Evolutionary conservation across 2,888 invertebrate species (phyloP).

Genomic region (Cephalotes varians): DNA sequence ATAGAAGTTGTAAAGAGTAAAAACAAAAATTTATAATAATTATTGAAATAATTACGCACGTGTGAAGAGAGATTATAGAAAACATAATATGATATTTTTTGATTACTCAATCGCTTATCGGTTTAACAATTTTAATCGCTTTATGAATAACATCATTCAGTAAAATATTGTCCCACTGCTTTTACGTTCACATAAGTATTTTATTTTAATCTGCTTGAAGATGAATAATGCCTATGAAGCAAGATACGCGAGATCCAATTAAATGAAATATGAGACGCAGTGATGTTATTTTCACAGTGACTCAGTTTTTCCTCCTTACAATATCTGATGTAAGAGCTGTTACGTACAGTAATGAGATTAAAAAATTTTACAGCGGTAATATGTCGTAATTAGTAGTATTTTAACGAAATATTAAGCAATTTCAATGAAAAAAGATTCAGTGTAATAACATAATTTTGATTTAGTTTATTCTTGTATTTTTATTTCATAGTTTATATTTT

Average conservation of each 20-base stretch:
- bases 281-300: constrained; percentile 40
- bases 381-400: not conserved
- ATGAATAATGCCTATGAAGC: not conserved
- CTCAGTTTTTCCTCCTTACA: constrained; percentile 17
- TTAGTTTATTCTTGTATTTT: too few relatives aligned
- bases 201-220: not conserved
- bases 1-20: not conserved
- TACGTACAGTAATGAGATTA: not conserved
- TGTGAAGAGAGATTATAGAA: not conserved
- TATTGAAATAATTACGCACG: not conserved
- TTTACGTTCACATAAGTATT: not conserved
- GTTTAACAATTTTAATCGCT: not conserved
- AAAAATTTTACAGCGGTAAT: not conserved
- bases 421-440: not conserved
- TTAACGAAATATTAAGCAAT: not conserved
- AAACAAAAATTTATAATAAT: not conserved
- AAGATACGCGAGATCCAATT: constrained; percentile 25
- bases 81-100: not conserved
- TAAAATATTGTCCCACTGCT: not conserved
- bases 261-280: constrained; percentile 27
- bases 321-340: constrained; percentile 6
- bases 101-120: not conserved
- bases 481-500: too few relatives aligned
- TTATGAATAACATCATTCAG: not conserved
- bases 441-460: too few relatives aligned